These are phyloP conservation scores for Rhynchopsitta pachyrhyncha DNA, from an alignment of 2,113 vertebrate species.

Conservation along the genomic window DNA sequence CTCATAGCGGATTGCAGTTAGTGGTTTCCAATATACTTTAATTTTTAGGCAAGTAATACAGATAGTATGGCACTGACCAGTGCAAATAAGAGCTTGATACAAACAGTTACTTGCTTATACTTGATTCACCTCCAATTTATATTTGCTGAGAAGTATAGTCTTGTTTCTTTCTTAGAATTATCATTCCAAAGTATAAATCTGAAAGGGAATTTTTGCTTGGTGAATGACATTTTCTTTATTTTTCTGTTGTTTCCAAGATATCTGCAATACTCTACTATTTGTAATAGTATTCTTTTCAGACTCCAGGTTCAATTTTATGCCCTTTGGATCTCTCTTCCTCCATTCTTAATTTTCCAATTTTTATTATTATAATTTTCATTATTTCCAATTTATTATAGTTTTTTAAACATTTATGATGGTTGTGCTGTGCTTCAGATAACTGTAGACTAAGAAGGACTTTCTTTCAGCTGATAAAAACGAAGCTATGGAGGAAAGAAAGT, in stretches of 20 bases:
- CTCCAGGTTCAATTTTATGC: background rate
- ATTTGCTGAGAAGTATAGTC: background rate
- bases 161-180: background rate
- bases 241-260: background rate
- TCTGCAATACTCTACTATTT: background rate
- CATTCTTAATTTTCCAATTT: background rate
- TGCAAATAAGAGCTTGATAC: background rate
- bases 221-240: background rate
- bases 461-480: background rate
- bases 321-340: background rate
- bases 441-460: background rate
- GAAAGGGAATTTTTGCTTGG: background rate
- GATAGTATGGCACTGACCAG: background rate
- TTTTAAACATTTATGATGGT: background rate
- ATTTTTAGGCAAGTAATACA: background rate
- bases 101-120: background rate
- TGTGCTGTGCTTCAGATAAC: background rate
- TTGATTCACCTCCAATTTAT: background rate
- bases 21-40: background rate
- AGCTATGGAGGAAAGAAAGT: background rate
- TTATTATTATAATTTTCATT: background rate
- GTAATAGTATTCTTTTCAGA: background rate
- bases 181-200: background rate
- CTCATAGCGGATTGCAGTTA: no score
- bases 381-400: background rate